Evolutionary conservation across 2,797 vertebrate genomes (phyloP), one percentile per base, ranked within the genome.

Genomic region (Diceros bicornis): DNA sequence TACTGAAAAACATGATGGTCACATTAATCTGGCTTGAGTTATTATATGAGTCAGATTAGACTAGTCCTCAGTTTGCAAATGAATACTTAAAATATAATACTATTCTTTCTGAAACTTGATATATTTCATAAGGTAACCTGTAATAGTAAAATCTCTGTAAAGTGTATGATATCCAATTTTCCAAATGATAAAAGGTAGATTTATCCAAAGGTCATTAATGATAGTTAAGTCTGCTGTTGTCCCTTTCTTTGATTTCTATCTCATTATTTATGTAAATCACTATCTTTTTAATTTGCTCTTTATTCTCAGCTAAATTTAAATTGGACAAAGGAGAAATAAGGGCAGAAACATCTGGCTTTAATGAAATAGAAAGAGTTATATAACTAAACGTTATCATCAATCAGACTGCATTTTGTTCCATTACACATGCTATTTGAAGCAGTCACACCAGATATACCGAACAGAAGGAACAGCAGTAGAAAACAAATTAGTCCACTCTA

Each of bases 291-390:
- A 50, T 78, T 83, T 91, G 27, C 18, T 78, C 27, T 77, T 93
- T 96, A 59, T 62, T 87, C 37, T 82, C 50, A 81, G 86, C 59
- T 69, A 59, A 44, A 81, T 81, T 93, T 93, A 79, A 77, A 71
- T 37, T 71, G 69, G 37, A 59, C 55, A 44, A 27, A 84, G 61
- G 50, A 90, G 68, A 59, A 87, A 59, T 82, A 13, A 77, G 37
- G 29, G 18, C 13, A 64, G 81, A 17, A 13, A 20, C 59, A 90
- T 94, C 68, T 94, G 61, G 85, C 13, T 82, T 77, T 37, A 57
- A 25, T 71, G 32, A 59, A 89, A 61, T 32, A 41, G 34, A 75
- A 44, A 90, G 29, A 62, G 61, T 71, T 50, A 41, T 10, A 32
- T 86, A 92, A 82, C 41, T 44, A 17, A 75, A 34, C 52, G 85